Conservation (phyloP, 1,140 invertebrate species). For the Drosophila ananassae region DNA sequence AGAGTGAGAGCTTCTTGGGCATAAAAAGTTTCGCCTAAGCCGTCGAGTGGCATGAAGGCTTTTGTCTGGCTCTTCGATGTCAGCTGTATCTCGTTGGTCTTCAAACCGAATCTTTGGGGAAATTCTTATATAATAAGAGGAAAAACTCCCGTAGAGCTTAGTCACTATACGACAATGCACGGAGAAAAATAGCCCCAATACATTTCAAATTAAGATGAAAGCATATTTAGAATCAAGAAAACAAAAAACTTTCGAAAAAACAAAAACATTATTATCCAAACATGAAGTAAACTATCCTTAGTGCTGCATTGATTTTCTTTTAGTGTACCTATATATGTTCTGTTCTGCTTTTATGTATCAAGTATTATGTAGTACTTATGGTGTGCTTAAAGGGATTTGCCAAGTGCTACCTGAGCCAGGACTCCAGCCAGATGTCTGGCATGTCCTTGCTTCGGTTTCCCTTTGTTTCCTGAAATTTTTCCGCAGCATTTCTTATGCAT, state of each 20-base stretch:
- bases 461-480: conserved; percentile 13
- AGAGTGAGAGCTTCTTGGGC: neutral
- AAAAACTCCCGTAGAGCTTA: conserved; percentile 24
- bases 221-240: neutral
- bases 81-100: conserved; percentile 40
- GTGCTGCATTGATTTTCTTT: neutral
- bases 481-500: conserved; percentile 27
- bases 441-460: conserved; percentile 17
- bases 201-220: neutral
- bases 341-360: conserved; percentile 46
- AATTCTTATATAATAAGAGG: conserved; percentile 25
- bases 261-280: neutral
- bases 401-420: conserved; percentile 47
- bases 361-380: conserved; percentile 76
- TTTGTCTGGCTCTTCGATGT: conserved; percentile 59
- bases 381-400: conserved; percentile 70
- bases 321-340: conserved; percentile 12
- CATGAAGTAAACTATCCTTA: neutral
- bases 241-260: neutral
- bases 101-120: conserved; percentile 44
- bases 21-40: conserved; percentile 62
- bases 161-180: conserved; percentile 6
- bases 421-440: conserved; percentile 25
- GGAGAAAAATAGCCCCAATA: conserved; percentile 4
- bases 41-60: conserved; percentile 30